phyloP scores from a whole-genome alignment of 2,113 vertebrate genomes.

The Antechinus stuartii region DNA sequence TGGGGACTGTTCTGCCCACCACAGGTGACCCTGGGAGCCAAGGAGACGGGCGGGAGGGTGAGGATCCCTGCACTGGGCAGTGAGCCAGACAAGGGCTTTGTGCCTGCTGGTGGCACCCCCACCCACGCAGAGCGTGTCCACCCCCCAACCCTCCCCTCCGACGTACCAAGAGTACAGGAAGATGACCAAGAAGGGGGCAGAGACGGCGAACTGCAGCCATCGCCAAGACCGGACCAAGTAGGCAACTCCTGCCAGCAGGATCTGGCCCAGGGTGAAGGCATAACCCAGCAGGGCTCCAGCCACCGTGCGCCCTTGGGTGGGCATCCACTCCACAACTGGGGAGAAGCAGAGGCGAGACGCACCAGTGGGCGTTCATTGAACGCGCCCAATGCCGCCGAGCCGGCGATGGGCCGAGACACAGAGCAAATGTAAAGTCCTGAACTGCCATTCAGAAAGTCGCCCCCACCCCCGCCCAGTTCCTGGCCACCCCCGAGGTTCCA shows the following conservation, averaged over 20 bases:
- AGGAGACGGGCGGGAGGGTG: not conserved
- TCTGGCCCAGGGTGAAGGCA: slow-evolving; percentile 80
- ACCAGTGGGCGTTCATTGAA: not conserved
- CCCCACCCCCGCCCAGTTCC: not conserved
- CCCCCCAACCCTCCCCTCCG: not conserved
- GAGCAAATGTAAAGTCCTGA: not conserved
- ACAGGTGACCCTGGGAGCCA: not conserved
- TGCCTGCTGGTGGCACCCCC: not conserved
- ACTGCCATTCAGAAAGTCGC: not conserved
- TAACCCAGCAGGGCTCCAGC: slow-evolving; percentile 76
- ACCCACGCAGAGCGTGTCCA: not conserved
- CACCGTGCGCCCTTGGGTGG: slow-evolving; percentile 62
- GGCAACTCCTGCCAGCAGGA: slow-evolving; percentile 75
- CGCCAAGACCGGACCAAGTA: slow-evolving; percentile 78
- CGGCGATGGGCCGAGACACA: not conserved
- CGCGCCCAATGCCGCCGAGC: too few species aligned
- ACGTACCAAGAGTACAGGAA: slow-evolving; percentile 84
- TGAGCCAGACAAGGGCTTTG: too few species aligned
- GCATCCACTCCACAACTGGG: slow-evolving; percentile 83
- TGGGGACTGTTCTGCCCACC: not conserved
- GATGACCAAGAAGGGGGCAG: slow-evolving; percentile 79
- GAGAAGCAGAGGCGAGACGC: not conserved
- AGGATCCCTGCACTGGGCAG: not conserved
- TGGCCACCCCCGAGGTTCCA: not conserved
- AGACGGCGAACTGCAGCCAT: slow-evolving; percentile 79